phyloP scores from a whole-genome alignment of 30 jellyfish, hydroid and myxozoan species.

The Chrysaora quinquecirrha region DNA sequence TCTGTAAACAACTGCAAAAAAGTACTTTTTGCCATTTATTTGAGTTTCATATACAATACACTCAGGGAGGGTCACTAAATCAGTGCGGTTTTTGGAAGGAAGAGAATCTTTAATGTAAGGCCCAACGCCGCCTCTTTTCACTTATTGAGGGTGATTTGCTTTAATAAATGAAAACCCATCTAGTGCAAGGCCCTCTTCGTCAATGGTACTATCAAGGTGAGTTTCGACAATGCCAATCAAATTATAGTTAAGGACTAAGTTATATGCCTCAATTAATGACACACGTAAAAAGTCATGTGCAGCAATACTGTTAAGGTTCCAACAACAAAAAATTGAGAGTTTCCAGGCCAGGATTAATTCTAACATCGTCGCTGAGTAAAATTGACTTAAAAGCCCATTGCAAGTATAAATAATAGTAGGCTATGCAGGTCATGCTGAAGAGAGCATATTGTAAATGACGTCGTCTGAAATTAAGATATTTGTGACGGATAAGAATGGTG shows the following conservation, averaged over 20 bases:
- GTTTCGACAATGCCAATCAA: conserved; percentile 17
- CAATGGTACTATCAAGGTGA: too few species aligned
- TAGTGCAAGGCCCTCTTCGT: conserved; percentile 29
- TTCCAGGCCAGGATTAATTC: conserved; percentile 27
- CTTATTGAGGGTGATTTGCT: conserved; percentile 16
- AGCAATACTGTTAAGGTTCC: too few species aligned
- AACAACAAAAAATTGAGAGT: conserved; percentile 24
- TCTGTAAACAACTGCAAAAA: conserved; percentile 23
- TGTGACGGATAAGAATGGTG: not conserved
- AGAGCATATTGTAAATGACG: conserved; percentile 1
- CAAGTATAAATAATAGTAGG: not conserved
- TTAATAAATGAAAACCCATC: conserved; percentile 10
- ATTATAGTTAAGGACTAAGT: conserved; percentile 23
- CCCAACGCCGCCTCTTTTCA: conserved; percentile 39
- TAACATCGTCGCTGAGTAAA: conserved; percentile 20
- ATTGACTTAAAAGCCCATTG: conserved; percentile 13
- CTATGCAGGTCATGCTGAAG: not conserved
- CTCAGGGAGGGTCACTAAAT: too few species aligned
- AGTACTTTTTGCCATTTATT: conserved; percentile 12
- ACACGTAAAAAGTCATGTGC: too few species aligned
- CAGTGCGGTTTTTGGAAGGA: too few species aligned
- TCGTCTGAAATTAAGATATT: not conserved
- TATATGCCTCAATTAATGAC: conserved; percentile 35
- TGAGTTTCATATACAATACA: conserved; percentile 34
- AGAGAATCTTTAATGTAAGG: conserved; percentile 14